These are phyloP conservation scores for Halcyon smyrnensis DNA, from an alignment of 2,797 vertebrate genomes.

Conservation along the genomic window DNA sequence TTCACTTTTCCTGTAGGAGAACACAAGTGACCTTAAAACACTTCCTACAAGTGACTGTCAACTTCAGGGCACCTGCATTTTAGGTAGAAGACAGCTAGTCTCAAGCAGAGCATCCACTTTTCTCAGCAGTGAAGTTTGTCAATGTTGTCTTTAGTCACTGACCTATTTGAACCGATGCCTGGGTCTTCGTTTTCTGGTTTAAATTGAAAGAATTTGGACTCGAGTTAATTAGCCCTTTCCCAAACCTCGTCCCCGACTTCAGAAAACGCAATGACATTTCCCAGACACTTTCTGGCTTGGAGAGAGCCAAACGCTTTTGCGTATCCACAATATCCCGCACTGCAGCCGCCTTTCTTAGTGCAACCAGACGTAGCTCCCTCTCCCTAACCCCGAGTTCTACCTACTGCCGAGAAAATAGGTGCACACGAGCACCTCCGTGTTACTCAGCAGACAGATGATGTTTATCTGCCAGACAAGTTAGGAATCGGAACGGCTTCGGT, in stretches of 20 bases:
- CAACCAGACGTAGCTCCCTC: background rate
- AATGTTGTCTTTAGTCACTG: background rate
- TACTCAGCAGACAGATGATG: background rate
- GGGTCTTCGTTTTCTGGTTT: background rate
- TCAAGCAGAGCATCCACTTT: background rate
- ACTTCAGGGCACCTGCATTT: background rate
- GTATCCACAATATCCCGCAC: background rate
- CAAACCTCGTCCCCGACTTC: background rate
- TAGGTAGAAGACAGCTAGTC: background rate
- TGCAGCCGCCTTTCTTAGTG: background rate
- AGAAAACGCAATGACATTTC: background rate
- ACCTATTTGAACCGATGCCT: background rate
- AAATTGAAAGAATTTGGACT: background rate
- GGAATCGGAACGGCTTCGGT: background rate
- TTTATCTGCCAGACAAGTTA: background rate
- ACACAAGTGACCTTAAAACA: background rate
- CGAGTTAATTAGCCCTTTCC: background rate
- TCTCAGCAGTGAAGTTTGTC: background rate
- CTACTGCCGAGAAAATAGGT: background rate
- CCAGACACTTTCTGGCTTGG: background rate
- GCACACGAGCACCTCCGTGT: background rate
- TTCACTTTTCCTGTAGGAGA: accelerated
- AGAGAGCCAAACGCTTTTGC: background rate
- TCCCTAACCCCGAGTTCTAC: background rate
- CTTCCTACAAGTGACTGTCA: background rate